phyloP scores from a whole-genome alignment of 2,113 vertebrate genomes.

The Sporophila hypoxantha region DNA sequence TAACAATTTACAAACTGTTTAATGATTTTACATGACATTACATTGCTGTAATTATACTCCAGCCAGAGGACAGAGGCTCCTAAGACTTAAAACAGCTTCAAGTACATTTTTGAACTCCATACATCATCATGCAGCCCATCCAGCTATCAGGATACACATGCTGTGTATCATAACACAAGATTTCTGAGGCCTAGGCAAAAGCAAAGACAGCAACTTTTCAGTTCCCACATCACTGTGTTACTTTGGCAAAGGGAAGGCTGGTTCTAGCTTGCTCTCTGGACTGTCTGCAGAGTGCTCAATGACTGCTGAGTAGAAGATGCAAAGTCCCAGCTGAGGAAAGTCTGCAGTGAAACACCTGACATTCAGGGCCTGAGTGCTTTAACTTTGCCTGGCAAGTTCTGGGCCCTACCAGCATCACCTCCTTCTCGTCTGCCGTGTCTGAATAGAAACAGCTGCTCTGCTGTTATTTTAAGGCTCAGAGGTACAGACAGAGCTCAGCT shows the following conservation, averaged over 20 bases:
- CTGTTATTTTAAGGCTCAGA: constrained; percentile 11
- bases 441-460: background rate
- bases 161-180: background rate
- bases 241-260: background rate
- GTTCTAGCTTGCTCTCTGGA: background rate
- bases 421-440: background rate
- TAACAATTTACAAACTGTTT: background rate
- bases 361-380: background rate
- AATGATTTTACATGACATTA: background rate
- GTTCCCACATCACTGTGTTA: background rate
- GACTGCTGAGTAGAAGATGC: background rate
- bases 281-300: background rate
- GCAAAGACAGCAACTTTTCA: background rate
- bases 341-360: background rate
- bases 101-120: background rate
- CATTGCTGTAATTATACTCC: background rate
- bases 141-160: background rate
- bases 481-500: constrained; percentile 22
- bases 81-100: background rate
- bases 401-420: background rate
- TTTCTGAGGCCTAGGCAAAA: background rate
- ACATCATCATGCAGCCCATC: background rate
- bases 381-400: background rate
- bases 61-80: background rate
- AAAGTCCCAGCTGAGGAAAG: background rate